phyloP scores from a whole-genome alignment of 1,140 invertebrate species.

The Atta texana region DNA sequence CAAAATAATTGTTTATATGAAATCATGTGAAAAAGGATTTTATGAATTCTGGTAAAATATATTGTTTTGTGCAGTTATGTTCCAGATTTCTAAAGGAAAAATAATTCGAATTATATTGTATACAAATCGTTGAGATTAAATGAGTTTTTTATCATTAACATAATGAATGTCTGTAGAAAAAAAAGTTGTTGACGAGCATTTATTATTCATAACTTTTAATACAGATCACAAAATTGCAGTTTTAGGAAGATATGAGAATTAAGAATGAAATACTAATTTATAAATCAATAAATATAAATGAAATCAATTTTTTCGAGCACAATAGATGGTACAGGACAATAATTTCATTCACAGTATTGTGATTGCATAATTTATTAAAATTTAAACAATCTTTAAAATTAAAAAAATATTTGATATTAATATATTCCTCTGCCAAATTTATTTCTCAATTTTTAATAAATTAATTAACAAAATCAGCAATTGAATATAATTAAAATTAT shows the following conservation, averaged over 20 bases:
- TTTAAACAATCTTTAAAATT: background rate
- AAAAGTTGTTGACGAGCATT: background rate
- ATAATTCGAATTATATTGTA: background rate
- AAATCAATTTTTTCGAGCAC: background rate
- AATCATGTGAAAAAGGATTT: background rate
- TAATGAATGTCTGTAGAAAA: background rate
- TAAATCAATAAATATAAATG: no score
- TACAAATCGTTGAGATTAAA: background rate
- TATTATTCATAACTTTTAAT: background rate
- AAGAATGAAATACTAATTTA: no score
- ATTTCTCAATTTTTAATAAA: background rate
- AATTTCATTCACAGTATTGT: background rate
- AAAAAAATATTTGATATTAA: background rate
- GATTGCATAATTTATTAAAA: background rate
- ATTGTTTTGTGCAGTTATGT: background rate
- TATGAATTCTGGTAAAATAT: background rate
- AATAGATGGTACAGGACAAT: background rate
- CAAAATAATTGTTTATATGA: background rate
- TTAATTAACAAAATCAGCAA: conserved; percentile 12
- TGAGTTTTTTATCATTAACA: background rate
- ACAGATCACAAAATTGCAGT: background rate
- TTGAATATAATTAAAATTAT: background rate
- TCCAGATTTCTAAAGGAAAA: background rate
- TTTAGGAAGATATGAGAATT: background rate
- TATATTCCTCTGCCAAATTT: background rate